Base-by-base conservation (phyloP, 2,113 vertebrate species). In the Archocentrus centrarchus region DNA sequence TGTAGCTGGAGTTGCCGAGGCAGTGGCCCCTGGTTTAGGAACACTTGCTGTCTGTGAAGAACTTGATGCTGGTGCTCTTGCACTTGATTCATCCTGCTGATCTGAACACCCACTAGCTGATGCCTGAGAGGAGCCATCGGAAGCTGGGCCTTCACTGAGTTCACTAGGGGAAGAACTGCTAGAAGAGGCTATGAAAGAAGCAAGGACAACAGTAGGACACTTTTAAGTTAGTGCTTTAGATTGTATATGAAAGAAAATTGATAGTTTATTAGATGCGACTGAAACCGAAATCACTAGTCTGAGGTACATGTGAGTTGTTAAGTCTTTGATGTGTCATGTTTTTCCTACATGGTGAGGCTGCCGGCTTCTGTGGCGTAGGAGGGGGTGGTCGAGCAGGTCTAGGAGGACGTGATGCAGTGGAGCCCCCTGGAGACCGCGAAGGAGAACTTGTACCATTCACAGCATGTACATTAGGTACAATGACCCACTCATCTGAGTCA, bases 361-460 rank as follows among this genome's bases (percentile, higher is more conserved):
- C 20, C 0, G 97, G 96, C 94, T 96, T 97, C 68, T 93, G 96
- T 9, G 97, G 97, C 4, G 95, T 96, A 7, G 97, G 96, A 13
- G 97, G 97, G 3, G 97, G 97, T 14, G 97, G 97, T 32, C 96
- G 91, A 0, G 96, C 96, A 73, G 97, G 97, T 93, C 97, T 93
- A n/a, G 97, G 96, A 66, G 97, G 97, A 81, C 96, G 95, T 8
- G 93, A 85, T 75, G 96, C 91, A 39, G 94, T 96, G 82, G 96
- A 96, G 88, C 85, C 96, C 2, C 96, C 97, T 85, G 97, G 97
- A 73, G 96, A 96, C 44, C 93, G 95, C 6, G 97, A 95, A 0
- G 97, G 97, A 91, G 97, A 97, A 86, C 90, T 95, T 13, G 90
- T 94, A 37, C 95, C 96, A 76, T 95, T 97, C 80, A 95, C 93